Evolutionary conservation across 2,888 invertebrate genomes (phyloP), one percentile per base, ranked within the genome.

Genomic region (Eristalinus aeneus): DNA sequence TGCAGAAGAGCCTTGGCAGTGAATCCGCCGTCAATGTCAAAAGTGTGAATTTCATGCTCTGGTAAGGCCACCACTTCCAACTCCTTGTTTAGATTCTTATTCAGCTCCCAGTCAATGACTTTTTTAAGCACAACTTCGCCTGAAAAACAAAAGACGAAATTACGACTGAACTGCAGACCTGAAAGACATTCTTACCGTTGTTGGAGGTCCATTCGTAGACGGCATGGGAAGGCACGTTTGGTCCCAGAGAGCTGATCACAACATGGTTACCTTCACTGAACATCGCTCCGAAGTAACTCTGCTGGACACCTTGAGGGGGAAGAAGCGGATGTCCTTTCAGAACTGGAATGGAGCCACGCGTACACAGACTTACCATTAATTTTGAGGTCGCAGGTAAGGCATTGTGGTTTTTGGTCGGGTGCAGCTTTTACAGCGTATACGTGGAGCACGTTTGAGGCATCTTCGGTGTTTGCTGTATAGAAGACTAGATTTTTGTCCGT

Each of bases 211-310:
- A 92, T 60, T 91, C 89, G 90, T 95, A 95, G 75, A 97, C 93
- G 54, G 93, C 93, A 63, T 95, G 93, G 91, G 95, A 95, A 0
- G 98, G 98, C 31, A 98, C 94, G 73, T 94, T 95, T 0, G 98
- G 98, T 0, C 98, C 99, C 61, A 95, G 94, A 89, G 98, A 98
- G 82, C 94, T 95, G 84, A 98, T 93, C 10, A 96, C 94, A 89
- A 97, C 95, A 90, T 95, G 94, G 16, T 95, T 94, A 23, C 94
- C 95, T 76, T 94, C 94, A 91, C 96, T 97, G 90, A 97, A 94
- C 36, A 94, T 93, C 0, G 95, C 97, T 9, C 93, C 90, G 63
- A 90, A 93, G 67, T 92, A 93, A 36, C 88, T 91, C 87, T 92
- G 92, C 20, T 89, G 89, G 22, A 90, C 88, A 36, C 88, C 90